phyloP scores from a whole-genome alignment of 2,888 invertebrate species.

The Agrochola macilenta region DNA sequence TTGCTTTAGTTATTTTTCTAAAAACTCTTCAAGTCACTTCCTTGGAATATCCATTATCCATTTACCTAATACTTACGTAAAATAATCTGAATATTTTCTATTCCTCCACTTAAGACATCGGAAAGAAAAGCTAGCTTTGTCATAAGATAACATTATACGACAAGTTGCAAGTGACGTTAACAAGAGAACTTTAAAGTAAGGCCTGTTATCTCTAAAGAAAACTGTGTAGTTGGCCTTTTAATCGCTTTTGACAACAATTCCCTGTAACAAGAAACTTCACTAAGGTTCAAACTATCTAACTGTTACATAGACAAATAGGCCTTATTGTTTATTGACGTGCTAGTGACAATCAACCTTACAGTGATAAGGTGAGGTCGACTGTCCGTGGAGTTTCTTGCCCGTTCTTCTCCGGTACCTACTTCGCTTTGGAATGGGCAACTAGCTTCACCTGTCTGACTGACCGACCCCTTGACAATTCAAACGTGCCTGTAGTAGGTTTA shows the following conservation, averaged over 20 bases:
- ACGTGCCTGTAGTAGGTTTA: too few species aligned
- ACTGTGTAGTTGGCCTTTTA: not conserved
- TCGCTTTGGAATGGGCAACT: too few species aligned
- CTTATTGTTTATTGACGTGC: not conserved
- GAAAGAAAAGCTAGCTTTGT: not conserved
- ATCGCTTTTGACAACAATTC: not conserved
- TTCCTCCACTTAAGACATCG: too few species aligned
- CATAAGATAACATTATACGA: not conserved
- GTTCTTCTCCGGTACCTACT: too few species aligned
- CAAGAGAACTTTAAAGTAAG: conserved; percentile 1
- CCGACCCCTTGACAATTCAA: too few species aligned
- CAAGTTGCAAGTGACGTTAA: conserved; percentile 5
- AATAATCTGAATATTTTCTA: not conserved
- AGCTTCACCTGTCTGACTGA: too few species aligned
- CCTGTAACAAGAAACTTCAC: not conserved
- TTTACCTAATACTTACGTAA: too few species aligned
- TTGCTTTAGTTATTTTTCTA: not conserved
- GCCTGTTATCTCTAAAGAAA: not conserved
- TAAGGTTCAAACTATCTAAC: not conserved
- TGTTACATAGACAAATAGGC: not conserved
- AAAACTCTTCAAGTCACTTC: too few species aligned
- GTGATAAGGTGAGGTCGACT: too few species aligned
- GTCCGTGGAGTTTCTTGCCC: too few species aligned
- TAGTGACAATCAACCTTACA: not conserved
- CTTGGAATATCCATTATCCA: too few species aligned